phyloP scores from a whole-genome alignment of 2,888 invertebrate species.

The Gandaritis pyraliata region DNA sequence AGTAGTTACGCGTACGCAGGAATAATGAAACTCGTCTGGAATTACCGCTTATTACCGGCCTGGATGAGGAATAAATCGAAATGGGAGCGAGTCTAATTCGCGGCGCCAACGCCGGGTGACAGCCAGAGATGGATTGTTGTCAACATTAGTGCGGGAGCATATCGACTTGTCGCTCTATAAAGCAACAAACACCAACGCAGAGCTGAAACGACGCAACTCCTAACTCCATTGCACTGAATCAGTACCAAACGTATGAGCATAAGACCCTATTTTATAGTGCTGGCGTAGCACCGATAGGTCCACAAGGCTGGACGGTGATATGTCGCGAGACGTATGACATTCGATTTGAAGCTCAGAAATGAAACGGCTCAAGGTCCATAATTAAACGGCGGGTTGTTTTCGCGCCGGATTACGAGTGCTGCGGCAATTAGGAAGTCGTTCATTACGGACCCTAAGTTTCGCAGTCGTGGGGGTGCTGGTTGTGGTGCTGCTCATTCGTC shows the following conservation, averaged over 20 bases:
- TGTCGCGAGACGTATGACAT: conserved; percentile 68
- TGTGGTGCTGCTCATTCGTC: conserved; percentile 61
- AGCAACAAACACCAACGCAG: conserved; percentile 40
- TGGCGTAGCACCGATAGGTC: conserved; percentile 4
- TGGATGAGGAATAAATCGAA: conserved; percentile 76
- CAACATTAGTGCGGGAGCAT: conserved; percentile 81
- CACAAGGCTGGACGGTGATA: conserved; percentile 45
- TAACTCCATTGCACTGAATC: conserved; percentile 41
- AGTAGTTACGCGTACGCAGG: conserved; percentile 34
- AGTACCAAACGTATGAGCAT: conserved; percentile 52
- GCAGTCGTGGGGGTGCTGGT: conserved; percentile 82
- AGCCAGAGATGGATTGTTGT: conserved; percentile 80
- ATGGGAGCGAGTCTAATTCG: conserved; percentile 80
- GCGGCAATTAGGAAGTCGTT: conserved; percentile 84
- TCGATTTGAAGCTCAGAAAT: conserved; percentile 76
- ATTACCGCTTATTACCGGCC: conserved; percentile 63
- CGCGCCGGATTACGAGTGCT: conserved; percentile 78
- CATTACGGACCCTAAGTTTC: conserved; percentile 84
- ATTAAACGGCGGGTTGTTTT: conserved; percentile 70
- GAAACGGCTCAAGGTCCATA: conserved; percentile 75
- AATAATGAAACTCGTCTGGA: conserved; percentile 61
- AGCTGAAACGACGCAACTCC: conserved; percentile 30
- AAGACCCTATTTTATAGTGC: conserved; percentile 54
- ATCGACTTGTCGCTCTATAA: conserved; percentile 75
- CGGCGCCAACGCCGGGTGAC: conserved; percentile 80